Evolutionary conservation across 2,113 vertebrate genomes (phyloP), one percentile per base, ranked within the genome.

Genomic region (Echinops telfairi): DNA sequence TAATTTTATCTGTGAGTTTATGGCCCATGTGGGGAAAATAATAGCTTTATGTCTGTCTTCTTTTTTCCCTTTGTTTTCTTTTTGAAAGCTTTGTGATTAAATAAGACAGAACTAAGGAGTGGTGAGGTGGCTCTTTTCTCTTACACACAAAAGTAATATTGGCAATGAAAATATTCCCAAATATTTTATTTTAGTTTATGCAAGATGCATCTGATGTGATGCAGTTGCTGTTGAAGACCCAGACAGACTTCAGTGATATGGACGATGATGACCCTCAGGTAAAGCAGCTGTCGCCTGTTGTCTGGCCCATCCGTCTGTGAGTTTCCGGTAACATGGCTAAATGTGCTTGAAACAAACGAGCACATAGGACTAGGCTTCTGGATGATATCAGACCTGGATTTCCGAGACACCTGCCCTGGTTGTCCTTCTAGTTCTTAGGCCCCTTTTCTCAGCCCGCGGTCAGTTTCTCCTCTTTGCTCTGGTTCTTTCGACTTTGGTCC

Each of bases 211-310:
- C 99, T 0, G 99, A 99, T 43, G 99, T 99, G 93, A 99, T 99
- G 99, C 99, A 99, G 95, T 98, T 99, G 2, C 98, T 99, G 60
- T 23, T 99, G 92, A 99, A 99, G 96, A 99, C 99, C 31, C 99
- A 99, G 89, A 99, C 99, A 0, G 99, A 99, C 97, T 99, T 99
- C 96, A 99, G 98, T 76, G 99, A 99, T 88, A 97, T 99, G 97
- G 99, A 99, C 68, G 99, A 99, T 10, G 99, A 99, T 2, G 99
- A 99, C 66, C 99, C 99, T 73, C 99, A 99, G 98, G 99, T 99
- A 90, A 89, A 80, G 86, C 58, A 53, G 17, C 20, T 2, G 14
- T 62, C 3, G 2, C 19, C n/a, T 1, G 0, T 62, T 58, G 12
- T 0, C 66, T 20, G 43, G 47, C 40, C 47, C 11, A 15, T 29